A percentile compares a stretch with the other conserved stretches of the same genome.
phyloP scores from a whole-genome alignment of 2,113 vertebrate species.

The Nanorana parkeri region DNA sequence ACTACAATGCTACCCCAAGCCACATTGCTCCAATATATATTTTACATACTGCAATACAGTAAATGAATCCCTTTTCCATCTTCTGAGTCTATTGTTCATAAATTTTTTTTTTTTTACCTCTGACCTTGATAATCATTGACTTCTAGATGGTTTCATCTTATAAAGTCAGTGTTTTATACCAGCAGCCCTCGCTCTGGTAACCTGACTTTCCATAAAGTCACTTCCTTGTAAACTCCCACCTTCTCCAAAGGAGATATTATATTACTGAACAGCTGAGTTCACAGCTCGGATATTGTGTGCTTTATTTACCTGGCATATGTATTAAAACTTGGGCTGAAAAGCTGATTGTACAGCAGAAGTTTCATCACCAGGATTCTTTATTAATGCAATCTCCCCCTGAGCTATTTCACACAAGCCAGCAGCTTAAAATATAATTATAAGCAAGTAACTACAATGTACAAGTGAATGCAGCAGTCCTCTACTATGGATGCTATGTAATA shows the following conservation, averaged over 20 bases:
- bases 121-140: not conserved
- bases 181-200: not conserved
- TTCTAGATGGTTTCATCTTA: not conserved
- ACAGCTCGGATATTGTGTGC: slow-evolving; percentile 17
- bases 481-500: too few relatives aligned
- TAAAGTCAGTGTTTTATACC: not conserved
- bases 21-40: not conserved
- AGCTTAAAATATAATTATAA: too few relatives aligned
- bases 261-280: slow-evolving; percentile 24
- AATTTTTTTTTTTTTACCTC: too few relatives aligned
- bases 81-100: not conserved
- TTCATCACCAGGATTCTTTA: slow-evolving; percentile 2
- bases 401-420: not conserved
- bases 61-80: not conserved
- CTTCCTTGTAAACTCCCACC: not conserved
- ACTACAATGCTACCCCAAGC: not conserved
- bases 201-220: not conserved
- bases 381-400: not conserved
- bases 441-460: too few relatives aligned
- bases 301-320: not conserved
- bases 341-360: not conserved
- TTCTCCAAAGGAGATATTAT: slow-evolving; percentile 9
- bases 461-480: too few relatives aligned
- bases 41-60: not conserved
- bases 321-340: not conserved